Percentiles rank a stretch among this genome's conserved stretches.
Conservation (phyloP, 2,797 vertebrate genomes). For the Leptatherina wallacei region DNA sequence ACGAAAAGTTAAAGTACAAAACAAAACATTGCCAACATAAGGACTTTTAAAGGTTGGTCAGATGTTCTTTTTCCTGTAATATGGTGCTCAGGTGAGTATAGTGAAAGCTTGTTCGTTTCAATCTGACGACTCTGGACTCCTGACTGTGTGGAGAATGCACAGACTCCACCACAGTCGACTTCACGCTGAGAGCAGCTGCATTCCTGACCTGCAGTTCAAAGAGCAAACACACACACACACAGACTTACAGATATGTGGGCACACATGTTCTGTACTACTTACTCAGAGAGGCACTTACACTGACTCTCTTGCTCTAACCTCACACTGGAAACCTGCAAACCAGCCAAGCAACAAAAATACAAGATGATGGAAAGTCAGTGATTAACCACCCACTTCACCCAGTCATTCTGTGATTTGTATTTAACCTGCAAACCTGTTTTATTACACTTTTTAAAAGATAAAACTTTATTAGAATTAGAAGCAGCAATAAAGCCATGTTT, state of each 20-base stretch:
- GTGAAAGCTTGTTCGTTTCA: slow-evolving; percentile 30
- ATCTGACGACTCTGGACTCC: slow-evolving; percentile 39
- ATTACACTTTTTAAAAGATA: background rate
- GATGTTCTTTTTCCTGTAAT: background rate
- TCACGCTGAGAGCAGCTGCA: slow-evolving; percentile 79
- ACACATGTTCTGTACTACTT: slow-evolving; percentile 26
- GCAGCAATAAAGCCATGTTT: background rate
- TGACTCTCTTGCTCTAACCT: slow-evolving; percentile 17
- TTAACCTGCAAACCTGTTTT: background rate
- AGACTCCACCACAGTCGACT: slow-evolving; percentile 68
- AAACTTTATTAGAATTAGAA: background rate
- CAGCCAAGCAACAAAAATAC: slow-evolving; percentile 21
- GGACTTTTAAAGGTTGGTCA: background rate
- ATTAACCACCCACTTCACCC: slow-evolving; percentile 10
- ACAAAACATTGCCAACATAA: background rate
- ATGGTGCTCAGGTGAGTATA: slow-evolving; percentile 43
- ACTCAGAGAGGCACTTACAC: slow-evolving; percentile 3
- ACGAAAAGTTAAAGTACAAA: background rate
- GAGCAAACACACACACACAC: slow-evolving; percentile 59
- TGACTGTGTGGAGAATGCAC: slow-evolving; percentile 69
- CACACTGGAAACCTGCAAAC: slow-evolving; percentile 15
- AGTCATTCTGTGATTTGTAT: background rate
- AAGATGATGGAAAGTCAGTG: slow-evolving; percentile 25
- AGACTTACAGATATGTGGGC: slow-evolving; percentile 30
- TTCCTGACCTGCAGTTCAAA: slow-evolving; percentile 83